phyloP scores from a whole-genome alignment of 2,888 invertebrate genomes.

The Diplazon laetatorius region DNA sequence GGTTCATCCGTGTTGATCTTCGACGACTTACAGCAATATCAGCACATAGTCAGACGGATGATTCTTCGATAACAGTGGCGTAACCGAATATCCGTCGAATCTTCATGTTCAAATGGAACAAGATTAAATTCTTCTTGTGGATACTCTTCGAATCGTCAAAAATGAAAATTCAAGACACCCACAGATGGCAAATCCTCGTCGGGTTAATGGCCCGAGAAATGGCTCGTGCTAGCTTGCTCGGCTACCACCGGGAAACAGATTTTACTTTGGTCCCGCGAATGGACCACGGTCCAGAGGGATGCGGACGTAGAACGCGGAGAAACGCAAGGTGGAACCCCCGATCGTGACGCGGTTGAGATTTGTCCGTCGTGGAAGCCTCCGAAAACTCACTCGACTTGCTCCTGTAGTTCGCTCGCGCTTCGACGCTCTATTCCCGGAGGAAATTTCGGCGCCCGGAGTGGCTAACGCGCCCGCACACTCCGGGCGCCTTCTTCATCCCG shows the following conservation, averaged over 20 bases:
- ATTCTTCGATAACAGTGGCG: too few relatives aligned
- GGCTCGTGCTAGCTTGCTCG: background rate
- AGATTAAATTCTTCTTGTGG: too few relatives aligned
- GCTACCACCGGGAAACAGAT: slow-evolving; percentile 2
- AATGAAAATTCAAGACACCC: background rate
- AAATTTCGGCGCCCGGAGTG: slow-evolving; percentile 43
- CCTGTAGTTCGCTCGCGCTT: slow-evolving; percentile 22
- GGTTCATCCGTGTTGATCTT: too few relatives aligned
- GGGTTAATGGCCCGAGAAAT: slow-evolving; percentile 29
- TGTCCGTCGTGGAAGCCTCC: slow-evolving; percentile 32
- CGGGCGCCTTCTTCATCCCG: slow-evolving; percentile 17
- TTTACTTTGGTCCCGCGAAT: slow-evolving; percentile 9
- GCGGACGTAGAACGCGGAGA: slow-evolving; percentile 14
- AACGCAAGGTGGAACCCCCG: slow-evolving; percentile 32
- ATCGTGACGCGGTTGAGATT: slow-evolving; percentile 55
- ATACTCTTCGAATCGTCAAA: too few relatives aligned
- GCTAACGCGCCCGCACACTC: slow-evolving; percentile 16
- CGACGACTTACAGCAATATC: too few relatives aligned
- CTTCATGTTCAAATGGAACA: too few relatives aligned
- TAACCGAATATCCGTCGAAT: too few relatives aligned
- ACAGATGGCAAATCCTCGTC: slow-evolving; percentile 1
- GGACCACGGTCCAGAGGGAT: slow-evolving; percentile 23
- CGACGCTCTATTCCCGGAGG: slow-evolving; percentile 51
- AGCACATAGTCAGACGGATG: too few relatives aligned
- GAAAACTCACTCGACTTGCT: slow-evolving; percentile 24